Conservation (phyloP, 2,888 invertebrate species). For the Pristionchus exspectatus region DNA sequence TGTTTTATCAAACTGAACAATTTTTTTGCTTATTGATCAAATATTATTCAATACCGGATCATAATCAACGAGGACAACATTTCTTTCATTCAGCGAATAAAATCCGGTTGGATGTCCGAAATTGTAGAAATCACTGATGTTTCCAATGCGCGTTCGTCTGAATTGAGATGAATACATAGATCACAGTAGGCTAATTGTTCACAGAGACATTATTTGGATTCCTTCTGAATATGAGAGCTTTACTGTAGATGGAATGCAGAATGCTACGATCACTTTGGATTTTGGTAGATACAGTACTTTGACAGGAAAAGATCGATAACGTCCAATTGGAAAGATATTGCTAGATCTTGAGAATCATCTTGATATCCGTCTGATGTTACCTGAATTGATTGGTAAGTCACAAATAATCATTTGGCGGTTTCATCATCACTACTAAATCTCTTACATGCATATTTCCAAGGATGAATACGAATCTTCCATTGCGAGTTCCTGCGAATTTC, state of each 20-base stretch:
- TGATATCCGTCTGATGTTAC: not conserved
- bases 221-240: too few relatives aligned
- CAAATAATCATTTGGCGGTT: not conserved
- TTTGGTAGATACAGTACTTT: slow-evolving; percentile 5
- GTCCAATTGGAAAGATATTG: slow-evolving; percentile 2
- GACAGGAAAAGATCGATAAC: slow-evolving; percentile 48
- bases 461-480: slow-evolving; percentile 39
- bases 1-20: not conserved
- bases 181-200: too few relatives aligned
- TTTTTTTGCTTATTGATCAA: not conserved
- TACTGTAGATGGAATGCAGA: too few relatives aligned
- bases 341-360: not conserved
- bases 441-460: slow-evolving; percentile 26
- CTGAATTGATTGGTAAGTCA: slow-evolving; percentile 6
- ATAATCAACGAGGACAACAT: slow-evolving; percentile 39
- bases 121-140: slow-evolving; percentile 42
- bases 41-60: not conserved
- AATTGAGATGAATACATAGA: too few relatives aligned
- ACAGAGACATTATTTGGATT: too few relatives aligned
- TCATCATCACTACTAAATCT: not conserved
- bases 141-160: slow-evolving; percentile 32
- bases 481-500: not conserved
- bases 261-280: not conserved
- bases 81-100: slow-evolving; percentile 24
- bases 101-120: slow-evolving; percentile 31